These are phyloP conservation scores for Athalia cordata DNA, from an alignment of 2,888 invertebrate species.

Conservation along the genomic window DNA sequence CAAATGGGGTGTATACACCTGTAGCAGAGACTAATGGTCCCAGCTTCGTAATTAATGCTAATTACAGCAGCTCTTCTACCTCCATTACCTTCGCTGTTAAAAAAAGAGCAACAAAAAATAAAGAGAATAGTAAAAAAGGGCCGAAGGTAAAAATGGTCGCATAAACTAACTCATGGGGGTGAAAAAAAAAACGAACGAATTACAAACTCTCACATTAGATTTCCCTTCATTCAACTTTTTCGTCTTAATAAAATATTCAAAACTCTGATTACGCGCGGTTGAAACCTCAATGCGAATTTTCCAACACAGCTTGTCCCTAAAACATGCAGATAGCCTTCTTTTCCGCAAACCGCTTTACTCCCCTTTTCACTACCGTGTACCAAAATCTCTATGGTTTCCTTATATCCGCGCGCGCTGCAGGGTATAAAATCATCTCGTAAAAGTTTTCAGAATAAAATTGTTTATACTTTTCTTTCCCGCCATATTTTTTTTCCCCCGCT, in stretches of 20 bases:
- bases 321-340: neutral
- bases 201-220: neutral
- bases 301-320: neutral
- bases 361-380: neutral
- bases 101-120: no score
- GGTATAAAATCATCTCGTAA: neutral
- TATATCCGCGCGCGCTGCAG: neutral
- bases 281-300: neutral
- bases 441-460: neutral
- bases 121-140: no score
- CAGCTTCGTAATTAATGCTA: no score
- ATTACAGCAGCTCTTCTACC: no score
- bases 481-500: no score
- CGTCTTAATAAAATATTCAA: slow-evolving; percentile 26
- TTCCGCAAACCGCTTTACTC: neutral
- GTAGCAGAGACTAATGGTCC: no score
- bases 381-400: neutral
- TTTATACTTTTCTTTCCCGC: no score
- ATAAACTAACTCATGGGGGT: neutral
- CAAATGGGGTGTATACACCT: no score
- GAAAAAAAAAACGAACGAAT: neutral
- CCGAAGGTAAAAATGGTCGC: neutral
- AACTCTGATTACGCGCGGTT: slow-evolving; percentile 4
- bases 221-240: slow-evolving; percentile 11
- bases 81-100: no score